These are phyloP conservation scores for Elegia similella DNA, from an alignment of 2,888 invertebrate genomes.

Conservation along the genomic window DNA sequence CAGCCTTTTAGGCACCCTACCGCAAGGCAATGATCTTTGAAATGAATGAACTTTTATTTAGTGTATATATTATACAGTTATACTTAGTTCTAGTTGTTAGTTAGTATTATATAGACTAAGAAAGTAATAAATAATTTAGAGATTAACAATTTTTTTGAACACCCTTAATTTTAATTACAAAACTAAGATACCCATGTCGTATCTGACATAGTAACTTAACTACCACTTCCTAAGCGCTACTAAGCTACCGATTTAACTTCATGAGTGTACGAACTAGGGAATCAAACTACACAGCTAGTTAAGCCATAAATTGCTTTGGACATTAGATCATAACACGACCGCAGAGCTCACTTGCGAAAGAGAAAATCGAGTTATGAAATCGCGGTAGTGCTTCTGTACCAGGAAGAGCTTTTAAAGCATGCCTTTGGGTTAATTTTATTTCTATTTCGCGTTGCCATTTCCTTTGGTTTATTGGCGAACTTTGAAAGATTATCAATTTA, in stretches of 20 bases:
- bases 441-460: slow-evolving; percentile 42
- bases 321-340: slow-evolving; percentile 39
- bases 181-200: no score
- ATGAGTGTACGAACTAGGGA: slow-evolving; percentile 2
- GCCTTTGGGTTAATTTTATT: slow-evolving; percentile 45
- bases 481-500: no score
- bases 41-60: no score
- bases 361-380: slow-evolving; percentile 74
- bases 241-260: neutral
- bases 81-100: no score
- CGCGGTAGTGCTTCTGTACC: slow-evolving; percentile 57
- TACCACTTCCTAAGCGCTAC: neutral
- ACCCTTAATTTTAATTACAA: no score
- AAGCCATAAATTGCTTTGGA: slow-evolving; percentile 45
- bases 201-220: neutral
- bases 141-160: no score
- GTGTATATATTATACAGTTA: no score
- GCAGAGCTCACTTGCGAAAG: slow-evolving; percentile 57
- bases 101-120: no score
- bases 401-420: slow-evolving; percentile 54
- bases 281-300: slow-evolving; percentile 23
- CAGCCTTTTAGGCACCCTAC: no score
- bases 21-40: no score
- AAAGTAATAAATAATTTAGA: no score
- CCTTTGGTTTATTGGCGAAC: slow-evolving; percentile 20